Conservation (phyloP, 1,140 invertebrate species). For the Orchestia grillus region DNA sequence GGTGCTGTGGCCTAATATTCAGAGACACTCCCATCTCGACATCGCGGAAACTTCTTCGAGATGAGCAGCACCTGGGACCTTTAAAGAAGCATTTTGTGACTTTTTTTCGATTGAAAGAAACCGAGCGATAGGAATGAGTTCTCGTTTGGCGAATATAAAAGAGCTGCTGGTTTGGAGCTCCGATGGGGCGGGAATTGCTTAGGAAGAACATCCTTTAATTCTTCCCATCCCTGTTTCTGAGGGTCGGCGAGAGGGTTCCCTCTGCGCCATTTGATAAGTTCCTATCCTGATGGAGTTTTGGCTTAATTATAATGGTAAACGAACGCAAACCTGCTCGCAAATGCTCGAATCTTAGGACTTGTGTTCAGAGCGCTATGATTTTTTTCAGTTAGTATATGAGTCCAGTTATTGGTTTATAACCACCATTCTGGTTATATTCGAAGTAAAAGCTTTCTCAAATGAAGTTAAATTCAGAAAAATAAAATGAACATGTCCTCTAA, state of each 20-base stretch:
- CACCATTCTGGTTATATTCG: no score
- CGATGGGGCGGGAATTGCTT: background rate
- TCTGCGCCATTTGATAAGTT: background rate
- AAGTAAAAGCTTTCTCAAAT: no score
- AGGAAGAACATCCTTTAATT: background rate
- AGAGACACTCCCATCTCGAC: background rate
- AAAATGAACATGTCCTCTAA: no score
- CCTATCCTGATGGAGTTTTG: background rate
- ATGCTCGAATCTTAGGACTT: no score
- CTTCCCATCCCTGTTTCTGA: background rate
- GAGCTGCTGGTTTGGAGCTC: background rate
- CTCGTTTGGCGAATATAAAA: background rate
- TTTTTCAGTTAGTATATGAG: no score
- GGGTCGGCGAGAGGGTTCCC: background rate
- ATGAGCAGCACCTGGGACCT: slow-evolving; percentile 2
- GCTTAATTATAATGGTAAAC: background rate
- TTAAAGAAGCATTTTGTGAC: background rate
- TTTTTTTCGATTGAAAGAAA: slow-evolving; percentile 32
- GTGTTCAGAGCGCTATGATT: no score
- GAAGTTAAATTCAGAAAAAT: no score
- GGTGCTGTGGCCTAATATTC: background rate
- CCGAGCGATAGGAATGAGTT: slow-evolving; percentile 9
- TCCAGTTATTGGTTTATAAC: no score
- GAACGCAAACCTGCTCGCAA: background rate
- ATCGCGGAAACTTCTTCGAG: background rate